phyloP scores from a whole-genome alignment of 23 tunicate species.

The Ascidia mentula region DNA sequence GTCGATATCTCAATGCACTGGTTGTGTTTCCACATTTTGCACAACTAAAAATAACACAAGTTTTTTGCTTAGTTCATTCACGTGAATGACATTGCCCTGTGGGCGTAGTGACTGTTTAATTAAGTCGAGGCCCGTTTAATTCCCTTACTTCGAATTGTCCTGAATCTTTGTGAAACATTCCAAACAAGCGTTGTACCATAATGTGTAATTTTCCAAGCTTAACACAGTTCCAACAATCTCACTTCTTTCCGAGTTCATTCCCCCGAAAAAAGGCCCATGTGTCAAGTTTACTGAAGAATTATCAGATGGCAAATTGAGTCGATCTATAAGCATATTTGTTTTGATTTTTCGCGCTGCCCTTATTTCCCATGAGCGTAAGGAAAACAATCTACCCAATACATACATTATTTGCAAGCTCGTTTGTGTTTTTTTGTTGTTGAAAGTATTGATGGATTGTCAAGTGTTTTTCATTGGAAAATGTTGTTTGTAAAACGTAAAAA shows the following conservation, averaged over 20 bases:
- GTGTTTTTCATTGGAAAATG: too few species aligned
- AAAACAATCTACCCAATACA: too few species aligned
- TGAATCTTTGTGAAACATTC: neutral
- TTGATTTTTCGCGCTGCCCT: neutral
- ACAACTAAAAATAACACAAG: neutral
- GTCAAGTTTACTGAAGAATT: too few species aligned
- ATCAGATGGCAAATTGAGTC: too few species aligned
- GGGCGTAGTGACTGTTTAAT: too few species aligned
- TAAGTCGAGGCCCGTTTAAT: too few species aligned
- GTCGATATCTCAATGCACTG: neutral
- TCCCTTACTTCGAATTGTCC: neutral
- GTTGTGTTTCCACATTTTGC: neutral
- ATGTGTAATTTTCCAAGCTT: neutral
- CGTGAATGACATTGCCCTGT: neutral
- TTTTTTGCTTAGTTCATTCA: neutral
- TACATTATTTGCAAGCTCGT: too few species aligned
- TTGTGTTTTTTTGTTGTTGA: too few species aligned
- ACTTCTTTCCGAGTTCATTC: neutral
- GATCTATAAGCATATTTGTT: too few species aligned
- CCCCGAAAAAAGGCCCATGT: neutral
- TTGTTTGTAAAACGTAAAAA: too few species aligned
- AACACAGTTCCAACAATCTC: neutral
- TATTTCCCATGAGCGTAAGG: neutral
- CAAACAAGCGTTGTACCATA: conserved; percentile 15
- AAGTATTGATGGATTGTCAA: too few species aligned